These are phyloP conservation scores for Numida meleagris DNA, from an alignment of 2,113 vertebrate species.

Conservation along the genomic window DNA sequence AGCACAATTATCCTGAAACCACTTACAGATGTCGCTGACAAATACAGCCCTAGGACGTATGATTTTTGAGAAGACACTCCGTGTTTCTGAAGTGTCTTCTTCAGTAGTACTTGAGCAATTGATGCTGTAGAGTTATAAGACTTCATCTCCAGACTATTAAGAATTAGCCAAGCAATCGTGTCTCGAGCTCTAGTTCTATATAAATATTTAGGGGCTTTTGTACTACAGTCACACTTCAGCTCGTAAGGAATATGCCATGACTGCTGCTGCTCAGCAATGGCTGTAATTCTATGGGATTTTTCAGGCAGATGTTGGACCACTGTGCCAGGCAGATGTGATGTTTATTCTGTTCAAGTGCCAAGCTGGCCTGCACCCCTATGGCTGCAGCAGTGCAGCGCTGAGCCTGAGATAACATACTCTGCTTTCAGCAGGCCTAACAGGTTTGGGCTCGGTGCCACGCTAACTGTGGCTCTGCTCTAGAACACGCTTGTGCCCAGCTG, in stretches of 20 bases:
- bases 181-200: not conserved
- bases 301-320: conserved; percentile 23
- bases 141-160: not conserved
- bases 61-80: conserved; percentile 9
- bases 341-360: not conserved
- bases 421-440: not conserved
- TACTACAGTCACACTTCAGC: not conserved
- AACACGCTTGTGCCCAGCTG: not conserved
- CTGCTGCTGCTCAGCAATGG: not conserved
- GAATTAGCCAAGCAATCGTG: conserved; percentile 47
- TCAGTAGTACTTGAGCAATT: conserved; percentile 22
- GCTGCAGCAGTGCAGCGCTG: not conserved
- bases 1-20: conserved; percentile 20
- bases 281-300: not conserved
- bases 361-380: conserved; percentile 17
- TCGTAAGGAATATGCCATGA: not conserved
- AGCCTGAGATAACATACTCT: not conserved
- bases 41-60: not conserved
- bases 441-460: not conserved
- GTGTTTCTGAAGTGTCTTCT: conserved; percentile 14
- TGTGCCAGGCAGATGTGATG: conserved; percentile 43
- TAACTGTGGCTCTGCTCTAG: not conserved
- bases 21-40: not conserved
- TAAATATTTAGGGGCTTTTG: conserved; percentile 29
- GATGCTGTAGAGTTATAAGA: not conserved